Base-by-base conservation (phyloP, 1,140 invertebrate genomes). In the Linepithema humile region DNA sequence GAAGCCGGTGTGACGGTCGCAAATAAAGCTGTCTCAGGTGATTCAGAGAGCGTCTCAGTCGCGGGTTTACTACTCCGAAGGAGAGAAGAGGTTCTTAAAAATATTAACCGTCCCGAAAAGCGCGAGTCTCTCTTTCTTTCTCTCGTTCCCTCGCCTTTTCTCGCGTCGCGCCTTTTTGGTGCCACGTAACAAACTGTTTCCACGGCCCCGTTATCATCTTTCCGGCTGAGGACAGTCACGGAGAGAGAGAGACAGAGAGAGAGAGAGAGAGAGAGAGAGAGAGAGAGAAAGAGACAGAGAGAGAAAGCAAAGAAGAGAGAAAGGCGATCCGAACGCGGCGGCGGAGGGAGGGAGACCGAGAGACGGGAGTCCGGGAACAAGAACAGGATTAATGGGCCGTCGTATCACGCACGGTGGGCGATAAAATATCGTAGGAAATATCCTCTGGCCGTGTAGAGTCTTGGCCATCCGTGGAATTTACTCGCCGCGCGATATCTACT, bases 381-480 rank as follows among this genome's bases (percentile, higher is more conserved):
- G 90, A 87, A 86, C 78, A 88, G 89, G 85, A 92, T 91, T 92
- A 92, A 92, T 92, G 91, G 90, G 85, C 84, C 84, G 78, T 84
- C 90, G 89, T 92, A 91, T 91, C 89, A 91, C 86, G 72, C 90
- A 90, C 85, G 84, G 85, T 87, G 75, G 82, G 72, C 84, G 90
- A 90, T 91, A 91, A 92, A 92, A 90, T 89, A 92, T 91, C 84
- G 77, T 72, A 82, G 64, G 62, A 88, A 88, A 86, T 86, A 86
- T 83, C 69, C 50, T 67, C 64, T 62, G 69, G 84, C 75, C 72
- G 62, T 69, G 70, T 82, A 48, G 53, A 83, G 59, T 84, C 83
- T 86, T 38, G 62, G 60, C 75, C 60, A 80, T 77, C 78, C 43
- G 12, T 72, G 85, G 70, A 89, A 89, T 89, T 86, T 85, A 87